Conservation (phyloP, 2,797 vertebrate species). For the Epinephelus malabaricus region DNA sequence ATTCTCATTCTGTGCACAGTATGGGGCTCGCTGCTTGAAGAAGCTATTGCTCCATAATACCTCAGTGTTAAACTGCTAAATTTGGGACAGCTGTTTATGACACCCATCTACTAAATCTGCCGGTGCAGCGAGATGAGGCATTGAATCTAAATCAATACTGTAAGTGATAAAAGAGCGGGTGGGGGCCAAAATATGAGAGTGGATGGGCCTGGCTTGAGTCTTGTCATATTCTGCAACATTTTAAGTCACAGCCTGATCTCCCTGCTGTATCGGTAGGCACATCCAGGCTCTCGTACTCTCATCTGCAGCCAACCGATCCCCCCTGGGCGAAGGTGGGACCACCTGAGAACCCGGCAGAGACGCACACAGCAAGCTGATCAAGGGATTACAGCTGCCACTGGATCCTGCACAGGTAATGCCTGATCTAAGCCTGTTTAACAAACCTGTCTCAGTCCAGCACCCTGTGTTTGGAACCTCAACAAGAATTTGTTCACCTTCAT, state of each 20-base stretch:
- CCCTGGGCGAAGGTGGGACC: background rate
- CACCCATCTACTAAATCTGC: slow-evolving; percentile 55
- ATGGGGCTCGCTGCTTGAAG: slow-evolving; percentile 29
- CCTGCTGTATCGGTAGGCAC: slow-evolving; percentile 18
- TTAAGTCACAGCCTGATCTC: slow-evolving; percentile 37
- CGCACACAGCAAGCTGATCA: slow-evolving; percentile 50
- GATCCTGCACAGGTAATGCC: slow-evolving; percentile 43
- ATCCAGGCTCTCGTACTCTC: slow-evolving; percentile 15
- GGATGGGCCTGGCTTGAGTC: slow-evolving; percentile 5
- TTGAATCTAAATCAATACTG: slow-evolving; percentile 60
- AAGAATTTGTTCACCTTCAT: slow-evolving; percentile 19
- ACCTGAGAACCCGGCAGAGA: slow-evolving; percentile 20
- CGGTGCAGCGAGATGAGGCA: slow-evolving; percentile 36
- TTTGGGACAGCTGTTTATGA: slow-evolving; percentile 75
- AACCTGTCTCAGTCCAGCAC: slow-evolving; percentile 7
- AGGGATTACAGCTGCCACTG: slow-evolving; percentile 61
- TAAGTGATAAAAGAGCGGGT: background rate
- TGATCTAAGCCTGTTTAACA: slow-evolving; percentile 56
- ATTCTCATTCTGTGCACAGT: slow-evolving; percentile 48
- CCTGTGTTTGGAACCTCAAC: background rate
- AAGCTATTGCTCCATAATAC: slow-evolving; percentile 48
- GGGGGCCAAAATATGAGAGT: background rate
- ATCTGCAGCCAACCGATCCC: slow-evolving; percentile 31
- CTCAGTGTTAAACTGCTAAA: slow-evolving; percentile 55
- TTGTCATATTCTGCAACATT: slow-evolving; percentile 33